These are phyloP conservation scores for Limanda limanda DNA, from an alignment of 2,113 vertebrate genomes.

Conservation along the genomic window DNA sequence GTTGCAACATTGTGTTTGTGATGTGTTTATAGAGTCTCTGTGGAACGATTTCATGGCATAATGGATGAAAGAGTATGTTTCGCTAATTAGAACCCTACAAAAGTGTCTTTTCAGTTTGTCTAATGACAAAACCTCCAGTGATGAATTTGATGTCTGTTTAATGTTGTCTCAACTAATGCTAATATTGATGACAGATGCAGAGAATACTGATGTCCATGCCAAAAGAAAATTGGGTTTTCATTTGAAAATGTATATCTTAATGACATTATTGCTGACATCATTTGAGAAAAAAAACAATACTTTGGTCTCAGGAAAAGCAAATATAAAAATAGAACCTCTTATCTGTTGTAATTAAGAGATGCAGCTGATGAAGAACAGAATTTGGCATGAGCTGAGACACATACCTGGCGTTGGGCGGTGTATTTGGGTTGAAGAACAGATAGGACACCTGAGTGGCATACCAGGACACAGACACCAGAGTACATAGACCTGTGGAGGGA, in stretches of 20 bases:
- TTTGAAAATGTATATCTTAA: not conserved
- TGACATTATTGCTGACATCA: not conserved
- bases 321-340: not conserved
- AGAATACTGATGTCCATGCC: not conserved
- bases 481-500: constrained; percentile 87
- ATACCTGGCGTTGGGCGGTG: constrained; percentile 93
- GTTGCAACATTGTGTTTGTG: no score
- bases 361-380: not conserved
- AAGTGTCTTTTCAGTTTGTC: no score
- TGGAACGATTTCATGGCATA: no score
- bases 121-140: not conserved
- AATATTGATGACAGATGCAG: no score
- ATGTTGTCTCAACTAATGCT: not conserved
- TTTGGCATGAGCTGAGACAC: not conserved
- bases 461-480: constrained; percentile 92
- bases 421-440: constrained; percentile 94
- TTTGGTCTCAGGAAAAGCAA: not conserved
- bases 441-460: constrained; percentile 93
- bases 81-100: no score
- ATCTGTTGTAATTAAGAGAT: not conserved
- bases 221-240: no score
- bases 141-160: not conserved
- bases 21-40: no score
- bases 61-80: no score
- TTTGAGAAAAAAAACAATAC: not conserved